Conservation (phyloP, 2,888 invertebrate genomes). For the Tenthredo notha region DNA sequence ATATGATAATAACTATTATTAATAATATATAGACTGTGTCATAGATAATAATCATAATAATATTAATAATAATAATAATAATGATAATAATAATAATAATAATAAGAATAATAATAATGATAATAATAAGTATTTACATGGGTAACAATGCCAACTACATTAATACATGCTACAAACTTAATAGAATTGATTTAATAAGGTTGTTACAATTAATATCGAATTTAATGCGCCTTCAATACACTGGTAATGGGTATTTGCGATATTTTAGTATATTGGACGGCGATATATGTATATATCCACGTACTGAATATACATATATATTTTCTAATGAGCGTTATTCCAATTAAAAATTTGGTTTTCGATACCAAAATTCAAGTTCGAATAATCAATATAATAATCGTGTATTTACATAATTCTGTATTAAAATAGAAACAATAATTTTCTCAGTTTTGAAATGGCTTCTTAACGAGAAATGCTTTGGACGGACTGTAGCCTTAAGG, state of each 20-base stretch:
- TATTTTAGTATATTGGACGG: constrained; percentile 38
- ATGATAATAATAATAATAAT: constrained; percentile 24
- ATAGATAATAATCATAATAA: constrained; percentile 38
- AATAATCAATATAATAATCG: constrained; percentile 21
- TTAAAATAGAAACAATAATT: constrained; percentile 40
- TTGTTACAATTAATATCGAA: constrained; percentile 20
- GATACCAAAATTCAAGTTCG: neutral
- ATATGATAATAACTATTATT: constrained; percentile 30
- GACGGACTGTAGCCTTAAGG: constrained; percentile 76
- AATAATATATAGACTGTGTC: constrained; percentile 18
- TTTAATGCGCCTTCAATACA: constrained; percentile 22
- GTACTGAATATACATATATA: constrained; percentile 8
- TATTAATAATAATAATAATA: constrained; percentile 9
- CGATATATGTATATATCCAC: constrained; percentile 8
- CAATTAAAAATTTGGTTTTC: neutral
- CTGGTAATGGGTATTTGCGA: constrained; percentile 14
- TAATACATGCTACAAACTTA: constrained; percentile 45
- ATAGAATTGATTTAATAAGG: constrained; percentile 34
- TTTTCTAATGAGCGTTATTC: neutral
- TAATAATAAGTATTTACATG: constrained; percentile 43
- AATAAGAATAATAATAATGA: constrained; percentile 9
- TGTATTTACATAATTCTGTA: constrained; percentile 35
- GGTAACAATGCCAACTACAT: constrained; percentile 43
- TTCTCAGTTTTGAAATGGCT: constrained; percentile 25
- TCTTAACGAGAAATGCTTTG: constrained; percentile 62